Percentiles rank a stretch among this genome's conserved stretches.
phyloP scores from a whole-genome alignment of 2,888 invertebrate species.

The Melanotus villosus region DNA sequence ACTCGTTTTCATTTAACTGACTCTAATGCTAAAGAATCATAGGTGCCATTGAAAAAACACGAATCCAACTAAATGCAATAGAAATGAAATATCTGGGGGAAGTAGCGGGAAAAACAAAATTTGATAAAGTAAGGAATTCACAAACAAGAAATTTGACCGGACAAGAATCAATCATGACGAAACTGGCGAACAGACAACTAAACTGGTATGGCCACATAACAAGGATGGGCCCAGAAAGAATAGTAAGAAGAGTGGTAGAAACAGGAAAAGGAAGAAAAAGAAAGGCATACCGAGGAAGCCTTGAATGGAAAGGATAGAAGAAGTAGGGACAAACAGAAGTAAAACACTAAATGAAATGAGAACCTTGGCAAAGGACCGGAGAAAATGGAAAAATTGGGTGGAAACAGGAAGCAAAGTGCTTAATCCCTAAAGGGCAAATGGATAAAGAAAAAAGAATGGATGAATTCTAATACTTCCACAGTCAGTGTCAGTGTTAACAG shows the following conservation, averaged over 20 bases:
- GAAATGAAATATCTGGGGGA: too few species aligned
- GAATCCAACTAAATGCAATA: too few species aligned
- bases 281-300: background rate
- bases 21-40: too few species aligned
- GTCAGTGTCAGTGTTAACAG: too few species aligned
- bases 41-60: too few species aligned
- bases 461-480: too few species aligned
- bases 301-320: background rate
- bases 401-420: background rate
- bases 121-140: too few species aligned
- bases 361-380: background rate
- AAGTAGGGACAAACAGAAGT: background rate
- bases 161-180: too few species aligned
- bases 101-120: too few species aligned
- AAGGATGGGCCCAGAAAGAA: background rate
- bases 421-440: background rate
- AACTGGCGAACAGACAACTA: too few species aligned
- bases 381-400: conserved; percentile 1
- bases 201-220: background rate
- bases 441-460: background rate
- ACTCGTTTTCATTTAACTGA: too few species aligned
- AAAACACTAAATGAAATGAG: background rate
- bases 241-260: background rate
- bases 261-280: background rate
- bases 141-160: background rate